phyloP scores from a whole-genome alignment of 2,113 vertebrate genomes.

The Oncorhynchus tshawytscha region DNA sequence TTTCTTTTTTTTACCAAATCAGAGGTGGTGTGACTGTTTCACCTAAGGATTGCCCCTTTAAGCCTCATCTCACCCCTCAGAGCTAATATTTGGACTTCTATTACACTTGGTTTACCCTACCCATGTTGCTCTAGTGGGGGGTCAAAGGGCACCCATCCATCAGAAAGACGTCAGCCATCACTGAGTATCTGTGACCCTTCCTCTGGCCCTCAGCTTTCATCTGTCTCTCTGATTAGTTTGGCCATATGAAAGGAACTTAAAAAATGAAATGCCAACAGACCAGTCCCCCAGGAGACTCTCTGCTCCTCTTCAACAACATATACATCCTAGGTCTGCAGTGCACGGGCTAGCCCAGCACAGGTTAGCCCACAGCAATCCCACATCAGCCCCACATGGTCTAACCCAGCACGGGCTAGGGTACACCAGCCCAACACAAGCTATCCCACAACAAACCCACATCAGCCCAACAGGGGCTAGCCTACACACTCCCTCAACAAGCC shows the following conservation, averaged over 20 bases:
- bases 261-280: slow-evolving; percentile 58
- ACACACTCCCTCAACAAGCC: no score
- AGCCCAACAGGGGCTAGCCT: no score
- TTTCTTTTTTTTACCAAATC: no score
- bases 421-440: no score
- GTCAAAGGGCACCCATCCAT: slow-evolving; percentile 65
- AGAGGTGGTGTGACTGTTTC: no score
- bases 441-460: no score
- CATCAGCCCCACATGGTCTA: no score
- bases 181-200: slow-evolving; percentile 62
- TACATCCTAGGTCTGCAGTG: slow-evolving; percentile 41
- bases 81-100: slow-evolving; percentile 45
- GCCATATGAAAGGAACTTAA: slow-evolving; percentile 64
- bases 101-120: slow-evolving; percentile 59
- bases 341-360: slow-evolving; percentile 27
- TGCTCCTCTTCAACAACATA: slow-evolving; percentile 49
- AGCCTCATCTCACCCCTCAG: slow-evolving; percentile 16
- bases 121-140: slow-evolving; percentile 52
- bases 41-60: no score
- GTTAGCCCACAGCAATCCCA: no score
- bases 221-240: slow-evolving; percentile 71
- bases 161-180: slow-evolving; percentile 62
- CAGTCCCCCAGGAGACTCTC: slow-evolving; percentile 44
- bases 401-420: no score
- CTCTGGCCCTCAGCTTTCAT: slow-evolving; percentile 67